phyloP scores from a whole-genome alignment of 2,797 vertebrate species.

The Cyclura pinguis region DNA sequence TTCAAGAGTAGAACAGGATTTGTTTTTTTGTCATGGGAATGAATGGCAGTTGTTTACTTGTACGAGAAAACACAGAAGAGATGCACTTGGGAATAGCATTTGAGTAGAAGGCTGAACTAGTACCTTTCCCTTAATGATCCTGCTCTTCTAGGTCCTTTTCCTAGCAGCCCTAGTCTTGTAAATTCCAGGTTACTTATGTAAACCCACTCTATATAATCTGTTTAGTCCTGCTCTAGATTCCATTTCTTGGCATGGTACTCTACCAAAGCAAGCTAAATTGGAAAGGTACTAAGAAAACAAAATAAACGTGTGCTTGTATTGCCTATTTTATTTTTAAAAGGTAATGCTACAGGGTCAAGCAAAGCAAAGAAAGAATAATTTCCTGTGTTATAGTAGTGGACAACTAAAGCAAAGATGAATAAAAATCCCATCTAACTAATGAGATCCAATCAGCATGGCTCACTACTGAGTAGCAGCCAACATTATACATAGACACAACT shows the following conservation, averaged over 20 bases:
- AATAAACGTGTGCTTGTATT: not conserved
- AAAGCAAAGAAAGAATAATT: not conserved
- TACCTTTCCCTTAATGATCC: not conserved
- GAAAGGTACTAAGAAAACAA: not conserved
- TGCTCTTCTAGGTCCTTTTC: not conserved
- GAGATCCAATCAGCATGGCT: not conserved
- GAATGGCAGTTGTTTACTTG: not conserved
- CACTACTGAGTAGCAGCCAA: not conserved
- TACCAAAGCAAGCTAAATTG: not conserved
- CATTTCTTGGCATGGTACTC: not conserved
- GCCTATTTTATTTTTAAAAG: not conserved
- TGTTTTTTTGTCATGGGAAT: not conserved
- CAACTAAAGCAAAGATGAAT: not conserved
- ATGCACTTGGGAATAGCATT: not conserved
- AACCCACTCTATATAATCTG: not conserved
- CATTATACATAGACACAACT: not conserved
- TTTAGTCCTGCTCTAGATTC: not conserved
- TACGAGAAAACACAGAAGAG: not conserved
- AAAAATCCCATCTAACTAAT: not conserved
- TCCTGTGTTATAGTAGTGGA: not conserved
- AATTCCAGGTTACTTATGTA: not conserved
- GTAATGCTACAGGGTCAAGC: not conserved
- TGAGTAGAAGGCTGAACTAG: not conserved
- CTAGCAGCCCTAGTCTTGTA: not conserved
- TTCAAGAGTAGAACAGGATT: not conserved